Evolutionary conservation across 2,797 vertebrate genomes (phyloP).

Genomic region (Paramormyrops hopkinsi): DNA sequence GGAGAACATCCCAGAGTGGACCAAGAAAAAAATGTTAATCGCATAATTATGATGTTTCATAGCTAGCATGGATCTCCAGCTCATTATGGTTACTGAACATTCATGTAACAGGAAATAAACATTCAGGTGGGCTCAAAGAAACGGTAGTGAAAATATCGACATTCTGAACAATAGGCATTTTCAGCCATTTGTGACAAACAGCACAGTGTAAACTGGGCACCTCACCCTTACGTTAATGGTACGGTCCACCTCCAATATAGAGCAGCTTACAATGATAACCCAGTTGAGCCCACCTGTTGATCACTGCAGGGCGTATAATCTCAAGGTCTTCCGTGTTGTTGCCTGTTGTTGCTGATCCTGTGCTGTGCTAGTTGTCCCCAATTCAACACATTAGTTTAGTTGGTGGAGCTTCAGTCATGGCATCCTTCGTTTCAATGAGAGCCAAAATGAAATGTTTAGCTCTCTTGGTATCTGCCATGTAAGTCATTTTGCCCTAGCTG

Average conservation of each 20-base stretch:
- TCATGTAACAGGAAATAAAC: background rate
- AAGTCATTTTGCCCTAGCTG: no score
- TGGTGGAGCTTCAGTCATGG: background rate
- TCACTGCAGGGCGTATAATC: background rate
- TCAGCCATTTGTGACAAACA: background rate
- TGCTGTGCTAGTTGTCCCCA: background rate
- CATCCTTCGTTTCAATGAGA: background rate
- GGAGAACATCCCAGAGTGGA: background rate
- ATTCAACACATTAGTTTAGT: background rate
- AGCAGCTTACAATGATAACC: background rate
- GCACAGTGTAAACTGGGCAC: background rate
- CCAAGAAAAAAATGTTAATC: background rate
- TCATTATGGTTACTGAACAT: background rate
- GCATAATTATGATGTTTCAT: background rate
- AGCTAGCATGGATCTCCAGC: background rate
- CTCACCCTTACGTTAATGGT: background rate
- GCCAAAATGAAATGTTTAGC: no score
- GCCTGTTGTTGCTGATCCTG: background rate
- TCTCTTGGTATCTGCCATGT: no score
- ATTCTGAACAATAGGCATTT: background rate
- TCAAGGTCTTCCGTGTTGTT: background rate
- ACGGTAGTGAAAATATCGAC: background rate
- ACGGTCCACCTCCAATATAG: background rate
- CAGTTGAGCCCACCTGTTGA: background rate
- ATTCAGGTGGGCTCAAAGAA: background rate